Conservation (phyloP, 1,140 invertebrate genomes). For the Olivierus martensii region DNA sequence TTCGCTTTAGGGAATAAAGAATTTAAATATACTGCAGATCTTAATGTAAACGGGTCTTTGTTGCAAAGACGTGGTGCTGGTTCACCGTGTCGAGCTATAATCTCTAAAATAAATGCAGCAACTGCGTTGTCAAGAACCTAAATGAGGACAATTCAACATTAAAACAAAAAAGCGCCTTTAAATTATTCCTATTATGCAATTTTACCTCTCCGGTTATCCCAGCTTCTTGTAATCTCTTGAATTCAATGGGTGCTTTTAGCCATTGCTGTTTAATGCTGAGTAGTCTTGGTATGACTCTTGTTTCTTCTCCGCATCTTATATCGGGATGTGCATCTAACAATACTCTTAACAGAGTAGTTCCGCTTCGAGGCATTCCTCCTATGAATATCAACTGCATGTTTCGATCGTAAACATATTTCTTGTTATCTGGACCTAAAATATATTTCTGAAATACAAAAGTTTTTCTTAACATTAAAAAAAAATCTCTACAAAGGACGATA, state of each 20-base stretch:
- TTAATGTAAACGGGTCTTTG: slow-evolving; percentile 95
- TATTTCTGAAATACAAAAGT: slow-evolving; percentile 7
- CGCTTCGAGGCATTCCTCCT: slow-evolving; percentile 89
- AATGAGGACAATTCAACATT: slow-evolving; percentile 14
- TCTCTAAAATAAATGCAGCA: slow-evolving; percentile 86
- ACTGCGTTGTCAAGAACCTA: slow-evolving; percentile 85
- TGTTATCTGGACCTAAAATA: slow-evolving; percentile 9
- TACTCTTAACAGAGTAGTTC: slow-evolving; percentile 91
- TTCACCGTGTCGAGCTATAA: slow-evolving; percentile 89
- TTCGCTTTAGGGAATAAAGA: slow-evolving; percentile 59
- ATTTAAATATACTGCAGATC: slow-evolving; percentile 68
- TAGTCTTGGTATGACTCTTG: slow-evolving; percentile 86
- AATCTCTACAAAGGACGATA: no score
- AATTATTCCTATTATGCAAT: not conserved
- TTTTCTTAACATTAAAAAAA: no score
- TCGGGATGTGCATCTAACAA: slow-evolving; percentile 98
- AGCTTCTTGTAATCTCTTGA: slow-evolving; percentile 73
- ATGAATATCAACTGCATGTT: slow-evolving; percentile 92
- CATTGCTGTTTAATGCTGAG: slow-evolving; percentile 83
- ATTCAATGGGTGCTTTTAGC: slow-evolving; percentile 83
- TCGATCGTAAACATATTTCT: slow-evolving; percentile 45
- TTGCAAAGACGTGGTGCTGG: slow-evolving; percentile 83
- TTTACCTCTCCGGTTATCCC: slow-evolving; percentile 76
- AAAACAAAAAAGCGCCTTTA: not conserved
- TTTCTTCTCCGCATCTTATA: slow-evolving; percentile 95